Conservation (phyloP, 2,797 vertebrate species). For the Syngnathus rostellatus region DNA sequence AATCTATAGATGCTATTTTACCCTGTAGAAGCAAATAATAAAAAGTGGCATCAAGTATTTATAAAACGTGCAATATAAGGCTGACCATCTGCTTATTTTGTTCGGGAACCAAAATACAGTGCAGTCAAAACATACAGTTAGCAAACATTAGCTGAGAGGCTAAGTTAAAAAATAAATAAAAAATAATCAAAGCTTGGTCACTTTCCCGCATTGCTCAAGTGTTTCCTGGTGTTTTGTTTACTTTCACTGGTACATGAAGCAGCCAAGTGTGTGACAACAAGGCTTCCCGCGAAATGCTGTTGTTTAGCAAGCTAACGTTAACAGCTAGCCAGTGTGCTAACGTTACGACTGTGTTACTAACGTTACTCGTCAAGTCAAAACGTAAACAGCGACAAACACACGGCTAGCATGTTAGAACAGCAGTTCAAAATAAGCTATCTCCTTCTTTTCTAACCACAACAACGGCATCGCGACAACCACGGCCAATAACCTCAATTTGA, state of each 20-base stretch:
- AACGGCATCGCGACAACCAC: slow-evolving; percentile 10
- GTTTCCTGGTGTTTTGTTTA: slow-evolving; percentile 27
- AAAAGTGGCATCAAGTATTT: slow-evolving; percentile 8
- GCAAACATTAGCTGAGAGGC: slow-evolving; percentile 59
- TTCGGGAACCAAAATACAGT: slow-evolving; percentile 61
- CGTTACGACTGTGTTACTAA: slow-evolving; percentile 40
- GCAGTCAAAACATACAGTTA: slow-evolving; percentile 61
- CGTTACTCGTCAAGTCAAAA: slow-evolving; percentile 43
- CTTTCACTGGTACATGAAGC: slow-evolving; percentile 15
- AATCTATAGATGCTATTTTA: background rate
- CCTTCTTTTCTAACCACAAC: slow-evolving; percentile 15
- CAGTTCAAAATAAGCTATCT: slow-evolving; percentile 16
- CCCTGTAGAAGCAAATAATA: background rate
- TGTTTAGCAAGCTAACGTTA: slow-evolving; percentile 50
- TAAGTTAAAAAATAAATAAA: background rate
- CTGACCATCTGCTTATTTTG: slow-evolving; percentile 9
- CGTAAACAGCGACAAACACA: slow-evolving; percentile 59
- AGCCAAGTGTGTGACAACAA: slow-evolving; percentile 39
- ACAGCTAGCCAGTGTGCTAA: slow-evolving; percentile 47
- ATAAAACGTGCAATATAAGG: slow-evolving; percentile 4
- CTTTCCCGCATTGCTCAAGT: slow-evolving; percentile 9
- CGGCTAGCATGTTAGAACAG: slow-evolving; percentile 19
- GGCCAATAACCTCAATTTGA: slow-evolving; percentile 26
- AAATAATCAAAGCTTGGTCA: slow-evolving; percentile 19
- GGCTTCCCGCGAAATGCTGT: slow-evolving; percentile 54